These are phyloP conservation scores for Agapostemon virescens DNA, from an alignment of 2,888 invertebrate species.

Conservation along the genomic window DNA sequence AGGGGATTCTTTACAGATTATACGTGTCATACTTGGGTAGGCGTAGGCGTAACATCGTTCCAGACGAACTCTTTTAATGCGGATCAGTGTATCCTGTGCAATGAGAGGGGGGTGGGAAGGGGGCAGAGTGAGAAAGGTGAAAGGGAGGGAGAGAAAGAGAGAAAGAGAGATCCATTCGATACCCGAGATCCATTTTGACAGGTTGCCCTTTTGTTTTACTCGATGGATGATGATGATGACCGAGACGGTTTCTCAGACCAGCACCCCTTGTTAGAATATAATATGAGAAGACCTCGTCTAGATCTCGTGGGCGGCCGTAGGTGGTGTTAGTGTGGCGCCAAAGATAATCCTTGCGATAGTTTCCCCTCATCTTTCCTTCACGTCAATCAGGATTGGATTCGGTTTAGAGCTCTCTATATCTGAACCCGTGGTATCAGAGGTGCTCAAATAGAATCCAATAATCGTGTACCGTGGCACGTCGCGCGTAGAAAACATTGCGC, in stretches of 20 bases:
- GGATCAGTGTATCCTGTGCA: slow-evolving; percentile 62
- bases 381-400: slow-evolving; percentile 80
- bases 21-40: slow-evolving; percentile 60
- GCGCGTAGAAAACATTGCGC: neutral
- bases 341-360: slow-evolving; percentile 78
- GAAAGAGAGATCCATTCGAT: slow-evolving; percentile 52
- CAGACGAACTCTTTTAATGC: slow-evolving; percentile 63
- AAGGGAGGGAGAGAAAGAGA: neutral
- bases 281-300: slow-evolving; percentile 63
- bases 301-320: slow-evolving; percentile 68
- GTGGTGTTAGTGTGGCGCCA: slow-evolving; percentile 79
- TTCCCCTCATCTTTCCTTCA: slow-evolving; percentile 75
- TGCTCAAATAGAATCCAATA: slow-evolving; percentile 73
- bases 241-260: slow-evolving; percentile 60
- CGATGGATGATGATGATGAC: slow-evolving; percentile 71
- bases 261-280: slow-evolving; percentile 67
- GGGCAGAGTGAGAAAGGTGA: neutral
- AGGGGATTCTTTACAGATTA: slow-evolving; percentile 62
- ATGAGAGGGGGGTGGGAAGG: slow-evolving; percentile 17
- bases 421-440: slow-evolving; percentile 73
- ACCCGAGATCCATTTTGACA: slow-evolving; percentile 66
- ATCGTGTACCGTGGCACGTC: slow-evolving; percentile 43
- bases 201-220: slow-evolving; percentile 68
- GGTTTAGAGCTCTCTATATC: slow-evolving; percentile 77
- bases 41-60: slow-evolving; percentile 63